Evolutionary conservation across 2,113 vertebrate species (phyloP).

Genomic region (Limnothrissa miodon): DNA sequence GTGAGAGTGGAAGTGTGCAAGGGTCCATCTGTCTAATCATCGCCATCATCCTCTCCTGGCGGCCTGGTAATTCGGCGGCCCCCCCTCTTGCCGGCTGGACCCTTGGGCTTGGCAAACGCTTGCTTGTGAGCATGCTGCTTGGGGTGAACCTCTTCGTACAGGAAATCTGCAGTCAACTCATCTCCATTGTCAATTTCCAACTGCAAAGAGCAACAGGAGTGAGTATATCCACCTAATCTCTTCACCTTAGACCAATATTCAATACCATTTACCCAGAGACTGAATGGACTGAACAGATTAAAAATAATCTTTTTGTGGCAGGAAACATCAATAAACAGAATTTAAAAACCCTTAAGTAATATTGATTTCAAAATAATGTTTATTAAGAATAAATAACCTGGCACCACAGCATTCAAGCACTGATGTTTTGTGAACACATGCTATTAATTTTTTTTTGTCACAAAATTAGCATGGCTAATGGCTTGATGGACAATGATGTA

Average conservation of each 20-base stretch:
- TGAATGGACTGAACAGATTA: no score
- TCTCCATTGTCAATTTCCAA: conserved; percentile 95
- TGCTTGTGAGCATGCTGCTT: conserved; percentile 95
- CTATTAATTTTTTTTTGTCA: no score
- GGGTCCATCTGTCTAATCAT: conserved; percentile 60
- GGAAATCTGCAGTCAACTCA: conserved; percentile 88
- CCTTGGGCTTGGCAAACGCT: conserved; percentile 92
- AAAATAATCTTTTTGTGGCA: not conserved
- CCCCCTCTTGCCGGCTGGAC: conserved; percentile 88
- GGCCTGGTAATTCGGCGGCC: conserved; percentile 85
- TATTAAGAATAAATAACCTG: not conserved
- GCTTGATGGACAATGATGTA: not conserved
- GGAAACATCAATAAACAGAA: not conserved
- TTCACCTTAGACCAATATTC: no score
- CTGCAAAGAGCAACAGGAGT: conserved; percentile 59
- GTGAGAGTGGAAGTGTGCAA: conserved; percentile 33
- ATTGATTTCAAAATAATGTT: not conserved
- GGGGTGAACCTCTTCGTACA: conserved; percentile 96
- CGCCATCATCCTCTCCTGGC: conserved; percentile 77
- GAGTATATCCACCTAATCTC: not conserved
- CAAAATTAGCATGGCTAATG: not conserved
- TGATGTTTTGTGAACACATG: not conserved
- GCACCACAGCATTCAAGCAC: not conserved
- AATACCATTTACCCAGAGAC: no score
- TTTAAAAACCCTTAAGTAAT: not conserved